Conservation (phyloP, 2,888 invertebrate genomes). For the Euzophera pinguis region DNA sequence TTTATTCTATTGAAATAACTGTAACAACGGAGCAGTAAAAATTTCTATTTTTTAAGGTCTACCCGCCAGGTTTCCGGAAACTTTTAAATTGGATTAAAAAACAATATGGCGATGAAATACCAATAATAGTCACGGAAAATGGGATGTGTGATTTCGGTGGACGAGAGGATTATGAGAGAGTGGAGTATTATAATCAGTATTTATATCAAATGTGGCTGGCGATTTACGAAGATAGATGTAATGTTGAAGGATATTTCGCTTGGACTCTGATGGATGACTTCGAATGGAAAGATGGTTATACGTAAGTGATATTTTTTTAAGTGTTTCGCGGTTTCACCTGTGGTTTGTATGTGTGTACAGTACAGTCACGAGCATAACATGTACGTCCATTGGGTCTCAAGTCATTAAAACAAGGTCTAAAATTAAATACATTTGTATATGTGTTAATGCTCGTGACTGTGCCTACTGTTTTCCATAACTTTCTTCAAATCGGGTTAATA, state of each 20-base stretch:
- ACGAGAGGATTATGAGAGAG: constrained; percentile 59
- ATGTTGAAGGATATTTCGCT: constrained; percentile 75
- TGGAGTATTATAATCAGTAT: constrained; percentile 75
- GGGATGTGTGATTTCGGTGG: constrained; percentile 75
- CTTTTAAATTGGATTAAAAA: constrained; percentile 81
- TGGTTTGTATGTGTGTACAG: too few relatives aligned
- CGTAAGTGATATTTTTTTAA: constrained; percentile 37
- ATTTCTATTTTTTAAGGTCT: constrained; percentile 57
- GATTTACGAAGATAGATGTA: constrained; percentile 59
- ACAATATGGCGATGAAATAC: constrained; percentile 75
- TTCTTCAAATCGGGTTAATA: too few relatives aligned
- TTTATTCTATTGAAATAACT: background rate
- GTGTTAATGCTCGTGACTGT: too few relatives aligned
- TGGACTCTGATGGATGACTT: constrained; percentile 83
- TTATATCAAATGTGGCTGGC: constrained; percentile 60
- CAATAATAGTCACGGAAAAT: constrained; percentile 80
- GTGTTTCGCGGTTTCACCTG: too few relatives aligned
- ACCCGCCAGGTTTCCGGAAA: constrained; percentile 82
- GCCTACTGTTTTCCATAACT: too few relatives aligned
- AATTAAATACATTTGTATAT: too few relatives aligned
- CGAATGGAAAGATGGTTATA: constrained; percentile 79
- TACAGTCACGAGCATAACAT: too few relatives aligned
- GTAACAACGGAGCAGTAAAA: background rate
- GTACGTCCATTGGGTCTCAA: too few relatives aligned
- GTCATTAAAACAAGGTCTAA: too few relatives aligned